Evolutionary conservation across 2,113 vertebrate species (phyloP), one percentile per base, ranked within the genome.

Genomic region (Asarcornis scutulata): DNA sequence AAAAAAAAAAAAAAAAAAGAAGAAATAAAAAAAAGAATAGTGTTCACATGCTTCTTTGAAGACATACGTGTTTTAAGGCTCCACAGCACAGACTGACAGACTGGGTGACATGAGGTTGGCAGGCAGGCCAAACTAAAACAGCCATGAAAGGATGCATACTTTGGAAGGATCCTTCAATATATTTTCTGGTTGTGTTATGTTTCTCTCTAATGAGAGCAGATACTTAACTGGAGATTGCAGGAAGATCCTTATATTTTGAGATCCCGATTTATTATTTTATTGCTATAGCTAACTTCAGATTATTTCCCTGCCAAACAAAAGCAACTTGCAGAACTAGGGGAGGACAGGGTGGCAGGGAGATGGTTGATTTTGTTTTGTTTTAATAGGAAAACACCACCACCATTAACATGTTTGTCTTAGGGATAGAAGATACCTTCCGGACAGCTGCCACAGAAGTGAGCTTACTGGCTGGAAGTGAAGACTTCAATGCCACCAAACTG

Each of bases 391-490:
- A 38, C 8, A 14, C 11, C 46, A 36, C 10, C 38, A 16, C 12
- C 34, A 13, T 92, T 95, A 71, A 84, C 89, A 48, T 95, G 93
- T 97, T 90, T 98, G 77, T 95, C 53, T 40, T 94, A 99, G 99
- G 99, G 93, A 99, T 99, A 18, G 99, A 99, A 98, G 99, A 99
- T 73, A 99, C 99, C 86, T 99, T 99, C 97, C 98, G 98, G 97
- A 99, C 99, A 20, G 99, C 99, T 18, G 99, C 99, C 86, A 99
- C 99, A 1, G 99, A 99, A 98, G 99, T 99, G 89, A 99, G 99
- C 83, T 98, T 99, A 60, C 98, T 99, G 12, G 98, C 99, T 11
- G 99, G 99, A 95, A 99, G 98, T 1, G 99, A 99, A 89, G 99
- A 99, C 89, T 99, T 99, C 97, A 99, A 99, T 18, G 99, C 99